phyloP scores from a whole-genome alignment of 1,140 invertebrate species.

The Drosophila prosaltans region DNA sequence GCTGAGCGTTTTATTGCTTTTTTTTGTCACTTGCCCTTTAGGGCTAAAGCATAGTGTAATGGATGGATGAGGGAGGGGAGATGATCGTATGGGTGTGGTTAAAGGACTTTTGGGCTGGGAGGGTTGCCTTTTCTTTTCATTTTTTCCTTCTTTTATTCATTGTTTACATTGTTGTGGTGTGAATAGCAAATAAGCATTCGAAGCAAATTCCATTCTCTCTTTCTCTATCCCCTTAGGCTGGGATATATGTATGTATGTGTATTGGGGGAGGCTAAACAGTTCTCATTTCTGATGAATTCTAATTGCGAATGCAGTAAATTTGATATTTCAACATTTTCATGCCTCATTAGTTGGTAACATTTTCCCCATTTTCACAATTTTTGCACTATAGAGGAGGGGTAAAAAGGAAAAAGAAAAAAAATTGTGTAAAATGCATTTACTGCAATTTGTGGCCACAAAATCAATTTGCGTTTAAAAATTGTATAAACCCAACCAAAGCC shows the following conservation, averaged over 20 bases:
- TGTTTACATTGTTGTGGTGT: slow-evolving; percentile 81
- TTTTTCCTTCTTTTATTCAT: slow-evolving; percentile 1
- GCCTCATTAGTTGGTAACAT: slow-evolving; percentile 65
- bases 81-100: slow-evolving; percentile 20
- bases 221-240: slow-evolving; percentile 6
- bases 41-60: slow-evolving; percentile 7
- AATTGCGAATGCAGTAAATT: slow-evolving; percentile 49
- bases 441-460: slow-evolving; percentile 79
- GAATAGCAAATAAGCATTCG: slow-evolving; percentile 78
- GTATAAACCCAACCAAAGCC: slow-evolving; percentile 40
- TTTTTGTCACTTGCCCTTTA: slow-evolving; percentile 56
- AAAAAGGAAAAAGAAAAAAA: not conserved
- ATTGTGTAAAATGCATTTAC: slow-evolving; percentile 65
- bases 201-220: slow-evolving; percentile 24
- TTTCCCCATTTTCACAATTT: slow-evolving; percentile 7
- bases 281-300: slow-evolving; percentile 38
- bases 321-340: slow-evolving; percentile 57
- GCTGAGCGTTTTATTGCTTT: slow-evolving; percentile 69
- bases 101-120: slow-evolving; percentile 29
- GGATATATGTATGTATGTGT: too few relatives aligned
- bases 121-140: slow-evolving; percentile 46
- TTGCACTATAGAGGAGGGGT: slow-evolving; percentile 4
- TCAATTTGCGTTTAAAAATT: slow-evolving; percentile 68
- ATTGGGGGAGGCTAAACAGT: not conserved
- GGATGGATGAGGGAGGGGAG: not conserved